Evolutionary conservation across 2,888 invertebrate genomes (phyloP), one percentile per base, ranked within the genome.

Genomic region (Copidosoma aretas): DNA sequence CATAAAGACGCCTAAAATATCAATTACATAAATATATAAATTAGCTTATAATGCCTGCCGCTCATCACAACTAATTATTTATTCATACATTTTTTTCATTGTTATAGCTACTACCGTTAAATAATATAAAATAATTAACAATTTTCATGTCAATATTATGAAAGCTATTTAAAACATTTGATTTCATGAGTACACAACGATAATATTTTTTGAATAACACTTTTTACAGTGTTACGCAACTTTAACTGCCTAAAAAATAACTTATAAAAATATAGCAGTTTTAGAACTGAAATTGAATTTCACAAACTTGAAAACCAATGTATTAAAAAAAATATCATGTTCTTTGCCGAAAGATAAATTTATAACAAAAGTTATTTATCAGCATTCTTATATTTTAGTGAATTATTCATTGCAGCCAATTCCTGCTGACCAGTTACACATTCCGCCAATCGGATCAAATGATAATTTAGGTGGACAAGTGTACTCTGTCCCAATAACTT

Each of bases 391-490:
- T 8, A 32, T 32, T 32, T 32, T 32, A 32, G 8, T 32, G 32
- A 32, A 8, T 32, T 67, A 79, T 17, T 92, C 91, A 72, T 89
- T 89, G 78, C 94, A 94, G 1, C 92, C 93, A 19, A 93, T 85
- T 1, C 92, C 93, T 0, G 91, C 91, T 0, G 93, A 90, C 93
- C 94, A 95, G 84, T 95, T 95, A 82, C 95, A 95, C 75, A 94
- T 94, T 24, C 94, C 94, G 5, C 94, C 95, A 1, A 94, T 91
- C 0, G 94, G 94, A 82, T 95, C 95, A 81, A 94, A 95, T 77
- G 93, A 93, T 4, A 95, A 86, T 43, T 92, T 91, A 76, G 90
- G 90, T 0, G 95, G 95, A 80, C 95, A 95, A 17, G 93, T 91
- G 84, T 95, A 95, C 77, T 93, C 94, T 90, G 94, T 95, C 12